Evolutionary conservation across 2,888 invertebrate genomes (phyloP), one percentile per base, ranked within the genome.

Genomic region (Ecliptopera silaceata): DNA sequence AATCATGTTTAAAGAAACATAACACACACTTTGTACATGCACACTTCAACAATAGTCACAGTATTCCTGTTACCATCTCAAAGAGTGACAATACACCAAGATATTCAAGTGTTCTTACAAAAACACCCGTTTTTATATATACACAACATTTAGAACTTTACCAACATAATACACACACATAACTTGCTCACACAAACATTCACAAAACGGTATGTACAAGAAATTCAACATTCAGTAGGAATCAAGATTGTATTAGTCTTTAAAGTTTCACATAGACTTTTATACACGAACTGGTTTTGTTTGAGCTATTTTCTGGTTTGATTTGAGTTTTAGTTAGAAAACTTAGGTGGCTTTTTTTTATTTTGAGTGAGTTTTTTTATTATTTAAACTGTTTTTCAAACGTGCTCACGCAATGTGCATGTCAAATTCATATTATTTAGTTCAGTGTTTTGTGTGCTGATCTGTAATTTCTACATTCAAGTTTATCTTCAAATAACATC

Each of bases 351-450:
- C 61, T 65, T 65, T 32, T n/a, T 56, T 56, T 56, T 48, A 31
- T 50, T 61, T 61, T 61, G 36, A 42, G 46, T 42, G 59, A 56
- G 56, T 38, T 57, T 57, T 47, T 38, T 45, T 26, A 34, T 20
- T 1, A 20, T 47, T 45, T 12, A 4, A 39, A 38, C 6, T 12
- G 15, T 47, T 18, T 20, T 48, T 36, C n/a, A 44, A 32, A 34
- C 15, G 10, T 41, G 42, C 42, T 26, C 42, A 8, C 13, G 52
- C 56, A 61, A 46, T 69, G 70, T 73, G 79, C 79, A 77, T 77
- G 77, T 71, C 66, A 67, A 65, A 60, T 57, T 63, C 60, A 70
- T 70, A 38, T 54, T 47, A 54, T 64, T 31, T 49, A 61, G 61
- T 61, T 61, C 6, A 3, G 13, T 6, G 5, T 63, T 54, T 20